Evolutionary conservation across 2,113 vertebrate species (phyloP).

Genomic region (Aleadryas rufinucha): DNA sequence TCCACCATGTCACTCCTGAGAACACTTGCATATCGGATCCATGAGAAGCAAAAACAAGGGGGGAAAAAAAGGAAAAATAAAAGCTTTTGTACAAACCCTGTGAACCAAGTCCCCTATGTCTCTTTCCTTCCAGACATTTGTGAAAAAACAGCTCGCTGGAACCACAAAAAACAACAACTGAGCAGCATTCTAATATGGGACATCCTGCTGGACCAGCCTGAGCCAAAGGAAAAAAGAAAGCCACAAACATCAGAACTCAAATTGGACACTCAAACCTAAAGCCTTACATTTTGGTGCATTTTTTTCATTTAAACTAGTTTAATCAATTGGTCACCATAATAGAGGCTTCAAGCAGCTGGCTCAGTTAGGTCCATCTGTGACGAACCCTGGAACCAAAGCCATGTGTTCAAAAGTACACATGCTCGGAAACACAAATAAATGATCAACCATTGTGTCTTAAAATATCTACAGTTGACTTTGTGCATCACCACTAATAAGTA

Average conservation of each 20-base stretch:
- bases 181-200: slow-evolving; percentile 30
- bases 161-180: slow-evolving; percentile 51
- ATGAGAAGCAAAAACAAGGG: not conserved
- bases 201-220: slow-evolving; percentile 34
- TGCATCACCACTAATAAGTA: not conserved
- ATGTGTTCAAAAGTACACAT: slow-evolving; percentile 1
- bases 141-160: slow-evolving; percentile 42
- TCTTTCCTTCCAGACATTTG: slow-evolving; percentile 52
- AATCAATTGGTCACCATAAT: slow-evolving; percentile 49
- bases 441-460: not conserved
- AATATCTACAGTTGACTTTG: slow-evolving; percentile 22
- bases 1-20: not conserved
- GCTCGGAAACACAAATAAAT: not conserved
- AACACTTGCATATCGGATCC: not conserved
- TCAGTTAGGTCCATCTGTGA: slow-evolving; percentile 25
- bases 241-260: not conserved
- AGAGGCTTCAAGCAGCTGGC: slow-evolving; percentile 28
- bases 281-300: not conserved
- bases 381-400: not conserved
- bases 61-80: not conserved
- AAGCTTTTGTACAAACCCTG: slow-evolving; percentile 30
- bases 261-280: slow-evolving; percentile 23
- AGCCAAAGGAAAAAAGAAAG: slow-evolving; percentile 38
- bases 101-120: slow-evolving; percentile 44
- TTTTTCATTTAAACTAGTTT: slow-evolving; percentile 27